These are phyloP conservation scores for Acanthurus lineatus DNA, from an alignment of 2,797 vertebrate genomes.

Conservation along the genomic window DNA sequence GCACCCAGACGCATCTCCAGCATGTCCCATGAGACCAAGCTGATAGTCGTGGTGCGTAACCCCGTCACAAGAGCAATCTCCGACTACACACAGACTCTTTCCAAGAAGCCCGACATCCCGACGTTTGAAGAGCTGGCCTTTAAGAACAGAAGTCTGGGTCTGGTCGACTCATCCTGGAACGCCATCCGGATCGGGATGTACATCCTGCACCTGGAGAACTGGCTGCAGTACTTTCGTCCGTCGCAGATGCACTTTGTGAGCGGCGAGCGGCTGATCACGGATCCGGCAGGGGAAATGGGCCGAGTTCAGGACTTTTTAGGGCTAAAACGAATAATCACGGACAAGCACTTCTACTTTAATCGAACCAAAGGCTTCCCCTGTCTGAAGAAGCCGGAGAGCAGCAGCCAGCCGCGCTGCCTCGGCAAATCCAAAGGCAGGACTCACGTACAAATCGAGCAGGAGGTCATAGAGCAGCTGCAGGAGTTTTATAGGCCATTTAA, in stretches of 20 bases:
- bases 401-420: constrained; percentile 92
- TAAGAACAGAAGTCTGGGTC: constrained; percentile 91
- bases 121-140: constrained; percentile 96
- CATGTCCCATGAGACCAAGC: constrained; percentile 94
- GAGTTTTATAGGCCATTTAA: constrained; percentile 98
- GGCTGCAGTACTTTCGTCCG: constrained; percentile 94
- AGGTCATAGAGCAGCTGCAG: constrained; percentile 95
- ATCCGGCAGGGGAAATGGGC: constrained; percentile 95
- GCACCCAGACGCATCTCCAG: constrained; percentile 91
- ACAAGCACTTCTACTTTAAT: constrained; percentile 99
- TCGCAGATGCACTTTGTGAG: constrained; percentile 98
- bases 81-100: constrained; percentile 96
- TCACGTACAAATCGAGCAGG: constrained; percentile 95
- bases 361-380: constrained; percentile 99
- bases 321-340: constrained; percentile 93
- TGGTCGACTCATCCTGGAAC: constrained; percentile 95
- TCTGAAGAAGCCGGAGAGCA: constrained; percentile 92
- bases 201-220: constrained; percentile 93
- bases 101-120: constrained; percentile 97
- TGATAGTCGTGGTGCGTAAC: constrained; percentile 97
- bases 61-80: constrained; percentile 97
- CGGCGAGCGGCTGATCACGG: constrained; percentile 94
- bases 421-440: constrained; percentile 98
- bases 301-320: constrained; percentile 97
- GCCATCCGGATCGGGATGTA: constrained; percentile 98